Base-by-base conservation (phyloP, 53 echinoderm and acorn worm genomes). In the Apostichopus leukothele region DNA sequence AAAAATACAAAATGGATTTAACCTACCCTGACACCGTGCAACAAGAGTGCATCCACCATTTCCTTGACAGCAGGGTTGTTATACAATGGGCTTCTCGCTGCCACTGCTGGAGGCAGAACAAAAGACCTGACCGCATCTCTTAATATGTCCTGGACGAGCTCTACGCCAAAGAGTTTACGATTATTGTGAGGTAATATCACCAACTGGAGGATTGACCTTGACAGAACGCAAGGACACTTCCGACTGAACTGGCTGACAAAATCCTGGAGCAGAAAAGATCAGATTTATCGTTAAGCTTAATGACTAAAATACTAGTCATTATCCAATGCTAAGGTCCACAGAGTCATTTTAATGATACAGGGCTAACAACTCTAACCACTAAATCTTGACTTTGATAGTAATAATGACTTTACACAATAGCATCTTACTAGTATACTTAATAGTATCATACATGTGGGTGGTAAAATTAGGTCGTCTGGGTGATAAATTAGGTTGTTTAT, bases 21-120 rank as follows among this genome's bases (percentile, higher is more conserved):
- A 71, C 95, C 9, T 90, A 97, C 97, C 94, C 97, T 94, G 74
- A 97, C 92, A 59, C 93, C 91, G 79, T 94, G 94, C 10, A 93
- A 87, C 1, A 97, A 81, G 52, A 97, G 81, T 11, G 94, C 88
- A 76, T 97, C 97, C 7, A 94, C 89, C 90, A 94, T 89, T 87
- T 97, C 97, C 75, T 97, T 97, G 53, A 93, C 97, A 51, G 94
- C 92, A 12, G 95, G 91, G 75, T 94, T 94, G 89, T 95, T 97
- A 88, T 91, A 95, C 57, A 97, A 78, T 11, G 95, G 93, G 5
- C 94, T 92, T 57, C 92, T 88, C 6, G 86, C 85, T 60, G 93
- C 88, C 6, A 97, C 93, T 1, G 92, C 94, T 9, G 95, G 97
- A 16, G 95, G 95, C 75, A 92, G 92, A 21, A 97, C 92, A 66